Percentiles rank a stretch among this genome's conserved stretches.
These are phyloP conservation scores for Xiphorhynchus elegans DNA, from an alignment of 2,113 vertebrate genomes.

Conservation along the genomic window DNA sequence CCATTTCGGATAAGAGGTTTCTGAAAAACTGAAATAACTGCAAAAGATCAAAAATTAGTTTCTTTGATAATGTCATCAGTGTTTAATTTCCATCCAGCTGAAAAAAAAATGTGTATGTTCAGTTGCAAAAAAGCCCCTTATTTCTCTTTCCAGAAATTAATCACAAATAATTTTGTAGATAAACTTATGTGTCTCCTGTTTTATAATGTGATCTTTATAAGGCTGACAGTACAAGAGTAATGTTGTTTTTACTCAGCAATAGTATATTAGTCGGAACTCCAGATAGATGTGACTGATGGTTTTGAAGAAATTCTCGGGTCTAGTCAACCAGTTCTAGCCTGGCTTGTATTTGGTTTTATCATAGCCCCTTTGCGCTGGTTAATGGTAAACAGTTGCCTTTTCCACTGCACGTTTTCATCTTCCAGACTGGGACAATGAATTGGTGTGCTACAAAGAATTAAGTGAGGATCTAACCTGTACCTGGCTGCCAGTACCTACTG, in stretches of 20 bases:
- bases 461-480: slow-evolving; percentile 30
- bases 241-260: not conserved
- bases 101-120: not conserved
- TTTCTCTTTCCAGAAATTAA: not conserved
- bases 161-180: not conserved
- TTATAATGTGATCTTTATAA: not conserved
- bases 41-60: not conserved
- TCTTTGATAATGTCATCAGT: not conserved
- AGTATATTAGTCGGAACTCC: not conserved
- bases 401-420: not conserved
- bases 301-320: not conserved
- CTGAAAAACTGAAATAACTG: not conserved
- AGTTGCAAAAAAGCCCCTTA: accelerated
- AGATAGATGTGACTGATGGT: not conserved
- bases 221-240: not conserved
- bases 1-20: not conserved
- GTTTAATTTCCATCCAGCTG: not conserved
- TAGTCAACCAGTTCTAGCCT: not conserved
- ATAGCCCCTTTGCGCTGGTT: not conserved
- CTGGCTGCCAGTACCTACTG: slow-evolving; percentile 26
- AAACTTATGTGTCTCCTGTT: not conserved
- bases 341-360: not conserved
- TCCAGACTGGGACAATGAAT: slow-evolving; percentile 58
- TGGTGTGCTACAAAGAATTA: slow-evolving; percentile 49
- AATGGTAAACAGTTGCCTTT: not conserved